Conservation (phyloP, 1,140 invertebrate genomes). For the Achatina immaculata region DNA sequence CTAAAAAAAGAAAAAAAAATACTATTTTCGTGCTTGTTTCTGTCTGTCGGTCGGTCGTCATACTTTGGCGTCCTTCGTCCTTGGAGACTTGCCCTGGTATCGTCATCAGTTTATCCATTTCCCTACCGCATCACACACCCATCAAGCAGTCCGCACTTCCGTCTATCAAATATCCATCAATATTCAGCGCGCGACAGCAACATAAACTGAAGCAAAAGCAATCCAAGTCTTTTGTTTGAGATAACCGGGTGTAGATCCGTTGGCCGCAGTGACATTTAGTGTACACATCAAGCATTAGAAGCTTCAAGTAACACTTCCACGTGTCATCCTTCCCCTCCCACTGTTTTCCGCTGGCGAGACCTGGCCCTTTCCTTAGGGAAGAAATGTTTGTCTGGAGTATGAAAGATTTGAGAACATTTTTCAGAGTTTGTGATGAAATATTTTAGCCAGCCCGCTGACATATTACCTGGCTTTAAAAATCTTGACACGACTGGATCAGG, state of each 20-base stretch:
- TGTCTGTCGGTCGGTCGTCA: too few relatives aligned
- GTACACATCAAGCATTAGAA: background rate
- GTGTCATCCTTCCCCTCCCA: background rate
- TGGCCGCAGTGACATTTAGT: background rate
- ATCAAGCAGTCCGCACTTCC: too few relatives aligned
- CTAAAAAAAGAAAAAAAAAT: too few relatives aligned
- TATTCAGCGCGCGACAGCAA: too few relatives aligned
- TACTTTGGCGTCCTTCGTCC: too few relatives aligned
- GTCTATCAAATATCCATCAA: too few relatives aligned
- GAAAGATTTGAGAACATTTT: background rate
- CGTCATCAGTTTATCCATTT: too few relatives aligned
- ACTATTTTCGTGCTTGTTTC: too few relatives aligned
- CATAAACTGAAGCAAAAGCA: background rate
- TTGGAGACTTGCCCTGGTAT: too few relatives aligned
- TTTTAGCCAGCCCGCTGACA: background rate
- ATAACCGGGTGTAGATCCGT: background rate
- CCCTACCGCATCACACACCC: too few relatives aligned
- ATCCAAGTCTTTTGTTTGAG: background rate
- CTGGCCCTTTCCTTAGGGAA: background rate
- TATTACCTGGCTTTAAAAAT: background rate
- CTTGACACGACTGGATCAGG: background rate
- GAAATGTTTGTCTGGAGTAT: background rate
- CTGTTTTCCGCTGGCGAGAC: background rate
- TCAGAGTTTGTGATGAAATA: background rate
- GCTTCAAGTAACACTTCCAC: background rate